A percentile compares a stretch with the other conserved stretches of the same genome.
Evolutionary conservation across 2,888 invertebrate genomes (phyloP).

Genomic region (Euclidia mi): DNA sequence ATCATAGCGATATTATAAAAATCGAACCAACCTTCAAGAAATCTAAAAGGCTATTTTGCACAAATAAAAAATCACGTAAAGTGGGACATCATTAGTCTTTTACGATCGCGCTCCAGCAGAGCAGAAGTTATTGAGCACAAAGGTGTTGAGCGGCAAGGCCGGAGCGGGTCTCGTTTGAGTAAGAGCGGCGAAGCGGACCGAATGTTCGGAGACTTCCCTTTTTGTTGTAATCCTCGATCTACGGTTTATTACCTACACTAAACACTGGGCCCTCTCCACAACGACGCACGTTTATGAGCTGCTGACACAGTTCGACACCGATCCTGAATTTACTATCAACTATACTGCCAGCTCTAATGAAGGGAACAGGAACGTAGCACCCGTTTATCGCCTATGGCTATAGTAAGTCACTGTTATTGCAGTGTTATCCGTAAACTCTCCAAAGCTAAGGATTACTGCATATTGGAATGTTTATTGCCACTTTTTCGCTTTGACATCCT

Average conservation of each 20-base stretch:
- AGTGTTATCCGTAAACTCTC: slow-evolving; percentile 8
- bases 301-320: slow-evolving; percentile 40
- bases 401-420: slow-evolving; percentile 23
- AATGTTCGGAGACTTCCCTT: slow-evolving; percentile 46
- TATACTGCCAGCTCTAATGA: slow-evolving; percentile 29
- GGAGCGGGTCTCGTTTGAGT: slow-evolving; percentile 51
- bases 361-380: slow-evolving; percentile 28
- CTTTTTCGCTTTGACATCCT: too few species aligned
- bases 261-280: slow-evolving; percentile 43
- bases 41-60: slow-evolving; percentile 22
- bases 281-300: slow-evolving; percentile 44
- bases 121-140: slow-evolving; percentile 71
- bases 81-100: slow-evolving; percentile 73
- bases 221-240: slow-evolving; percentile 44
- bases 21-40: neutral
- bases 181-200: slow-evolving; percentile 55
- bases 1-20: neutral
- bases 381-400: slow-evolving; percentile 16
- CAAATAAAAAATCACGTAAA: slow-evolving; percentile 42
- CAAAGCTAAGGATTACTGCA: neutral
- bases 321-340: slow-evolving; percentile 36
- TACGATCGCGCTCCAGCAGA: slow-evolving; percentile 70
- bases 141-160: slow-evolving; percentile 64
- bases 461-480: neutral
- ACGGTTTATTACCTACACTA: slow-evolving; percentile 48